Percentiles rank a stretch among this genome's conserved stretches.
Evolutionary conservation across 2,797 vertebrate genomes (phyloP).

Genomic region (Pipistrellus pygmaeus): DNA sequence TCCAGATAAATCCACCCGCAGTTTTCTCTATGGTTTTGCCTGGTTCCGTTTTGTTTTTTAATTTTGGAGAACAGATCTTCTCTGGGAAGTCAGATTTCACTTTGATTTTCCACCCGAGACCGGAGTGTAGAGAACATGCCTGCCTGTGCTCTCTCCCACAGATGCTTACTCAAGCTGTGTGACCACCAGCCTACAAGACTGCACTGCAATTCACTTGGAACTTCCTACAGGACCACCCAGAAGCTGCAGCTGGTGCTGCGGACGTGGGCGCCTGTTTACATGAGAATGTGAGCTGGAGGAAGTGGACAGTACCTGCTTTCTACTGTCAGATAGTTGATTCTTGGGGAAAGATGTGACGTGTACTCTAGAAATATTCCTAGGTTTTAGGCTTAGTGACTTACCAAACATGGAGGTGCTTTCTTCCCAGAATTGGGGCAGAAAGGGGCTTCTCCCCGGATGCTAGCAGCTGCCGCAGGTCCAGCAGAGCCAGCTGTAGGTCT

Average conservation of each 20-base stretch:
- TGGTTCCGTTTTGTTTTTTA: slow-evolving; percentile 53
- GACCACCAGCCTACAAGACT: slow-evolving; percentile 59
- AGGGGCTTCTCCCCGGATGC: slow-evolving; percentile 27
- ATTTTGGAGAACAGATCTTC: slow-evolving; percentile 51
- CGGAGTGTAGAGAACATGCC: background rate
- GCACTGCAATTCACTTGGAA: slow-evolving; percentile 55
- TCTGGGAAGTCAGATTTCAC: slow-evolving; percentile 46
- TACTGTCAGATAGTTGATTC: slow-evolving; percentile 38
- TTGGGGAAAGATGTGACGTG: background rate
- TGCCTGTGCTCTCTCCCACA: slow-evolving; percentile 38
- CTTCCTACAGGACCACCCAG: slow-evolving; percentile 80
- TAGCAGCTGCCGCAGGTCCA: background rate
- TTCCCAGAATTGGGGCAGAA: slow-evolving; percentile 39
- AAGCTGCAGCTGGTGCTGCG: slow-evolving; percentile 73
- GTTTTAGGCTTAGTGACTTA: slow-evolving; percentile 43
- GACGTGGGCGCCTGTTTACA: slow-evolving; percentile 65
- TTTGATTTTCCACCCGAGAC: slow-evolving; percentile 67
- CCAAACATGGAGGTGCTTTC: background rate
- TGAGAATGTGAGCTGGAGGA: slow-evolving; percentile 56
- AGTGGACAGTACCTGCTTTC: slow-evolving; percentile 70
- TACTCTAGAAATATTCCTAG: slow-evolving; percentile 56
- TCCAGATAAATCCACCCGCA: slow-evolving; percentile 7
- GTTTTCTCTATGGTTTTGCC: slow-evolving; percentile 24
- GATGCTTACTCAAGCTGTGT: slow-evolving; percentile 42
- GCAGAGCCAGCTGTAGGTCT: slow-evolving; percentile 60